phyloP scores from a whole-genome alignment of 2,888 invertebrate species.

The Lissonota sp. region DNA sequence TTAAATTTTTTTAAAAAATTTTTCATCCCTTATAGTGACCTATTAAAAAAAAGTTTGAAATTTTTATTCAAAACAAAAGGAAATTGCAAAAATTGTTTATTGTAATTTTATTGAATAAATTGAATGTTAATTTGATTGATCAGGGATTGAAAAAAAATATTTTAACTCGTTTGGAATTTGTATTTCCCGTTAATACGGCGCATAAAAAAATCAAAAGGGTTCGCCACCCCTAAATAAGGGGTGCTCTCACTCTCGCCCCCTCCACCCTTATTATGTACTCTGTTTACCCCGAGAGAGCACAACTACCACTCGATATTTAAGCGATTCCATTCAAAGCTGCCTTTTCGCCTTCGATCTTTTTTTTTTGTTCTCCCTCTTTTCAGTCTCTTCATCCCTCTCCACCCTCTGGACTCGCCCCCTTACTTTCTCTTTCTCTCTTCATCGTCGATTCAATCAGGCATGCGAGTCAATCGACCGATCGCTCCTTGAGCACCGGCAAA shows the following conservation, averaged over 20 bases:
- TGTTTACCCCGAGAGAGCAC: slow-evolving; percentile 59
- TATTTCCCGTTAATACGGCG: slow-evolving; percentile 33
- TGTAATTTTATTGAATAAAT: not conserved
- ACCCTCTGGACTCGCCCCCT: slow-evolving; percentile 29
- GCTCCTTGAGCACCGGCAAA: slow-evolving; percentile 54
- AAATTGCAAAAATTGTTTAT: not conserved
- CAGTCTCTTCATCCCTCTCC: slow-evolving; percentile 25
- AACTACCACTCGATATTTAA: slow-evolving; percentile 64
- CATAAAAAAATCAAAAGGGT: slow-evolving; percentile 53
- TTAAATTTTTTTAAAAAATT: too few species aligned
- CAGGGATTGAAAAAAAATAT: slow-evolving; percentile 13
- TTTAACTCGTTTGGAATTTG: slow-evolving; percentile 22
- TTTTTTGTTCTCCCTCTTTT: slow-evolving; percentile 46
- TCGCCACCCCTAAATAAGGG: slow-evolving; percentile 50
- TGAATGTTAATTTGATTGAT: slow-evolving; percentile 3
- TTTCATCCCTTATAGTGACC: too few species aligned
- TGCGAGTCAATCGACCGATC: slow-evolving; percentile 62
- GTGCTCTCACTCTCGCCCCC: slow-evolving; percentile 23
- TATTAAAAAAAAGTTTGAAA: too few species aligned
- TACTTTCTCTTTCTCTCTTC: slow-evolving; percentile 50
- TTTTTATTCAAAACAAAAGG: not conserved
- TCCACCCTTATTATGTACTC: slow-evolving; percentile 29
- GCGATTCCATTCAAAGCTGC: slow-evolving; percentile 64
- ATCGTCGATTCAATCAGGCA: slow-evolving; percentile 63
- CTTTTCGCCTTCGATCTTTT: slow-evolving; percentile 49